Percentiles rank a stretch among this genome's conserved stretches.
phyloP scores from a whole-genome alignment of 2,888 invertebrate species.

The Seira sanloemensis region DNA sequence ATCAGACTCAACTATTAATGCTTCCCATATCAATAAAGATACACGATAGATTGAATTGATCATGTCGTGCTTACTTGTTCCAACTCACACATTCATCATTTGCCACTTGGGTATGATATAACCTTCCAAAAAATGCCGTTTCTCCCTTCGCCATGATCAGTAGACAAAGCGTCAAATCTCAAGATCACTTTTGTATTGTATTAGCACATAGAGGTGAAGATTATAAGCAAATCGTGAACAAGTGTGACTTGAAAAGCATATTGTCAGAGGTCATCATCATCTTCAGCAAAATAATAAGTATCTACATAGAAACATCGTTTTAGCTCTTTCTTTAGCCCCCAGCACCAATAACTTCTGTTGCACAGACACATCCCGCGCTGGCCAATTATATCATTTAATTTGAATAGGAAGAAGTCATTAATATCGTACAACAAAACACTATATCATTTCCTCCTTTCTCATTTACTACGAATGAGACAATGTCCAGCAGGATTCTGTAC shows the following conservation, averaged over 20 bases:
- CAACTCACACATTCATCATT: conserved; percentile 18
- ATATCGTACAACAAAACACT: not conserved
- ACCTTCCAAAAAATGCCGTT: conserved; percentile 12
- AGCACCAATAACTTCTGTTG: too few species aligned
- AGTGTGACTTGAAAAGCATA: not conserved
- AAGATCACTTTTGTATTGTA: not conserved
- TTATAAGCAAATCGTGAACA: not conserved
- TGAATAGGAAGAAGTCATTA: too few species aligned
- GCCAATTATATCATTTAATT: too few species aligned
- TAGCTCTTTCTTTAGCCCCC: too few species aligned
- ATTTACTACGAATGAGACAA: not conserved
- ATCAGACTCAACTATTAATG: not conserved
- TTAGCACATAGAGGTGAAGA: not conserved
- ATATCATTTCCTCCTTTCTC: not conserved
- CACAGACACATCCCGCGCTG: too few species aligned
- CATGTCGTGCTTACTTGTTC: not conserved
- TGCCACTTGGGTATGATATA: conserved; percentile 25
- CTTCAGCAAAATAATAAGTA: too few species aligned
- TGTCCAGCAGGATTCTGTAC: too few species aligned
- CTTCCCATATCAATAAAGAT: too few species aligned
- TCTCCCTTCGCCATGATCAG: not conserved
- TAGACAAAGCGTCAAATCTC: too few species aligned
- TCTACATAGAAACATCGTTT: too few species aligned
- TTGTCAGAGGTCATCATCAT: conserved; percentile 52
- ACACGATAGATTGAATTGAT: not conserved